Conservation (phyloP, 2,797 vertebrate genomes). For the Eremophila alpestris region DNA sequence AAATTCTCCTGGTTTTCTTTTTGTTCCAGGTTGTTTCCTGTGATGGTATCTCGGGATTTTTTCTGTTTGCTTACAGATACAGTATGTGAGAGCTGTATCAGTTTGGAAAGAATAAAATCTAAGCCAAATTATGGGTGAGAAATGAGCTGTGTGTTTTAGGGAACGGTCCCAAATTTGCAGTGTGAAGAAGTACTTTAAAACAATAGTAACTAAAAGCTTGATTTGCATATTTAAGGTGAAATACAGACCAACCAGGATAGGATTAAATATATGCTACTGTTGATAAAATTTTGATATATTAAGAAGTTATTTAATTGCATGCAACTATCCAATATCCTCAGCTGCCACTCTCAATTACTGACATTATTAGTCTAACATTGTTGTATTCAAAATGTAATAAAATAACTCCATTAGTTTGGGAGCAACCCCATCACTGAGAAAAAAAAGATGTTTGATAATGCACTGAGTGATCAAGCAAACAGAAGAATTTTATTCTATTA, state of each 20-base stretch:
- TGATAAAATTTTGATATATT: conserved; percentile 25
- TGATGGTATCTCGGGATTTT: neutral
- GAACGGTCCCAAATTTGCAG: neutral
- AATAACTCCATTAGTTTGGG: conserved; percentile 51
- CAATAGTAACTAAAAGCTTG: neutral
- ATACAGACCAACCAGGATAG: neutral
- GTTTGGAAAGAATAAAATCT: neutral
- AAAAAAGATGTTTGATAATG: conserved; percentile 26
- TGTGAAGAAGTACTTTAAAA: conserved; percentile 14
- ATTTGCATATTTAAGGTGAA: conserved; percentile 14
- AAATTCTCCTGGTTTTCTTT: neutral
- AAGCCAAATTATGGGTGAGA: conserved; percentile 25
- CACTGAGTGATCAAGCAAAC: conserved; percentile 1
- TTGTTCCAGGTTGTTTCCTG: conserved; percentile 24
- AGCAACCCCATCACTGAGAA: conserved; percentile 19
- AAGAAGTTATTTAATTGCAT: neutral
- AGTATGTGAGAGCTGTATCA: neutral
- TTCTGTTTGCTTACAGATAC: conserved; percentile 20
- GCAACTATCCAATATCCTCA: neutral
- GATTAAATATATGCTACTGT: neutral
- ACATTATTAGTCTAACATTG: conserved; percentile 33
- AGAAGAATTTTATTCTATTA: conserved; percentile 62
- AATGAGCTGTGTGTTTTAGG: conserved; percentile 7
- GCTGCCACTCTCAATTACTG: conserved; percentile 18
- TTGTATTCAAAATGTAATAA: conserved; percentile 34